Evolutionary conservation across 64 coral and sea anemone genomes (phyloP).

Genomic region (Anthopleura sola): DNA sequence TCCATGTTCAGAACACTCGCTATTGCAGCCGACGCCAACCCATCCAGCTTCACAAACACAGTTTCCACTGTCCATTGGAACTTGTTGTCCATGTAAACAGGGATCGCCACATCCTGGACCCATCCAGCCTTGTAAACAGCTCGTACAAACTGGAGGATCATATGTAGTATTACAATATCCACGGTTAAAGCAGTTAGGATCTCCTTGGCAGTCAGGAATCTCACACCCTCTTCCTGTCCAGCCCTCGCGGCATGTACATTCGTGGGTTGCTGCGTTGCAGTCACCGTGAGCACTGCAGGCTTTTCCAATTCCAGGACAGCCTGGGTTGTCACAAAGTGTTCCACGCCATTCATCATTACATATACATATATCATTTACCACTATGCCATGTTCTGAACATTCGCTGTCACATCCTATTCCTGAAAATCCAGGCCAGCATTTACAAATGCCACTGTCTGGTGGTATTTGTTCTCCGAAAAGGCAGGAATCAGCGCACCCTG

Average conservation of each 20-base stretch:
- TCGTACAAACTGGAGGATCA: slow-evolving; percentile 72
- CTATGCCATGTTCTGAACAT: slow-evolving; percentile 65
- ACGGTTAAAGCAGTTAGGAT: slow-evolving; percentile 78
- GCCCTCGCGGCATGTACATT: slow-evolving; percentile 78
- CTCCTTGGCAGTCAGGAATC: slow-evolving; percentile 76
- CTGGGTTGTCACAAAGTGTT: slow-evolving; percentile 70
- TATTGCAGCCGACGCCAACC: slow-evolving; percentile 84
- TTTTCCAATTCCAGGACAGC: slow-evolving; percentile 63
- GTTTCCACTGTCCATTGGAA: slow-evolving; percentile 89
- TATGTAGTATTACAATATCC: slow-evolving; percentile 74
- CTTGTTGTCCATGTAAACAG: slow-evolving; percentile 71
- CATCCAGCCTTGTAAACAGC: slow-evolving; percentile 82
- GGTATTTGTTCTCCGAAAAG: slow-evolving; percentile 70
- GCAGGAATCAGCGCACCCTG: slow-evolving; percentile 78
- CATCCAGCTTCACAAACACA: slow-evolving; percentile 86
- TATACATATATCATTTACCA: slow-evolving; percentile 40
- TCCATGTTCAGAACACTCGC: slow-evolving; percentile 92
- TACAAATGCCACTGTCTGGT: slow-evolving; percentile 76
- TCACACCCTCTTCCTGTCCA: slow-evolving; percentile 87
- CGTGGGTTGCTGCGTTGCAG: slow-evolving; percentile 70
- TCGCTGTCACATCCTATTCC: slow-evolving; percentile 80
- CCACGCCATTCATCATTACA: slow-evolving; percentile 83
- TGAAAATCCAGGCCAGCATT: slow-evolving; percentile 64
- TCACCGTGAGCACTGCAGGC: slow-evolving; percentile 81
- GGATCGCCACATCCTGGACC: slow-evolving; percentile 85